Conservation (phyloP, 2,797 vertebrate genomes). For the Lagorchestes hirsutus region DNA sequence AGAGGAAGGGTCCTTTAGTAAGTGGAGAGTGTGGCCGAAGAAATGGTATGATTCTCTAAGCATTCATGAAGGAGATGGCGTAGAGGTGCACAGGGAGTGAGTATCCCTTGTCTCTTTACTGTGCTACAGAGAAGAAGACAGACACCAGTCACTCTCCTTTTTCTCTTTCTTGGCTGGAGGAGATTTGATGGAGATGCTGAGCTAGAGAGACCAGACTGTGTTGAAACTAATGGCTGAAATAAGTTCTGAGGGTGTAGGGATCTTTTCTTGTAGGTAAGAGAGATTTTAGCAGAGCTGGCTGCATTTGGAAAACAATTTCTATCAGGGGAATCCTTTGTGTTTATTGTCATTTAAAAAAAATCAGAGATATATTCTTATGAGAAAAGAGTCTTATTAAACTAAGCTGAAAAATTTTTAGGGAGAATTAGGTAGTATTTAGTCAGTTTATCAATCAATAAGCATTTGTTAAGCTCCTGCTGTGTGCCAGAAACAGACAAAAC, state of each 20-base stretch:
- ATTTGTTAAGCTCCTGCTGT: not conserved
- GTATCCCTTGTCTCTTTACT: not conserved
- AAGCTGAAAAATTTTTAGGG: not conserved
- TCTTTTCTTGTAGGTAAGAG: not conserved
- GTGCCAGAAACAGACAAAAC: not conserved
- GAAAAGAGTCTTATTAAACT: not conserved
- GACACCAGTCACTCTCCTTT: not conserved
- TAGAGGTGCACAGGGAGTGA: not conserved
- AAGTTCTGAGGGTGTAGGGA: not conserved
- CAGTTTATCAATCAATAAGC: not conserved
- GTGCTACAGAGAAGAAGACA: not conserved
- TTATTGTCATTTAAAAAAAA: not conserved
- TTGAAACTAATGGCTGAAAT: not conserved
- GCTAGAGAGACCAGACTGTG: not conserved
- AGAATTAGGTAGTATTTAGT: not conserved
- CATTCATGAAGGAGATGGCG: not conserved
- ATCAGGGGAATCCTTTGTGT: not conserved
- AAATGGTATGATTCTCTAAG: not conserved
- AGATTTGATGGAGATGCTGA: not conserved
- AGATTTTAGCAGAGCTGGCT: not conserved
- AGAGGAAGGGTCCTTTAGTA: constrained; percentile 15
- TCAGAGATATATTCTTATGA: not conserved
- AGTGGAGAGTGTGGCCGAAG: constrained; percentile 35
- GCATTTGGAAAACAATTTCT: not conserved
- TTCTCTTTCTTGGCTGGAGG: not conserved